Conservation (phyloP, 2,113 vertebrate genomes). For the Cynopterus brachyotis region DNA sequence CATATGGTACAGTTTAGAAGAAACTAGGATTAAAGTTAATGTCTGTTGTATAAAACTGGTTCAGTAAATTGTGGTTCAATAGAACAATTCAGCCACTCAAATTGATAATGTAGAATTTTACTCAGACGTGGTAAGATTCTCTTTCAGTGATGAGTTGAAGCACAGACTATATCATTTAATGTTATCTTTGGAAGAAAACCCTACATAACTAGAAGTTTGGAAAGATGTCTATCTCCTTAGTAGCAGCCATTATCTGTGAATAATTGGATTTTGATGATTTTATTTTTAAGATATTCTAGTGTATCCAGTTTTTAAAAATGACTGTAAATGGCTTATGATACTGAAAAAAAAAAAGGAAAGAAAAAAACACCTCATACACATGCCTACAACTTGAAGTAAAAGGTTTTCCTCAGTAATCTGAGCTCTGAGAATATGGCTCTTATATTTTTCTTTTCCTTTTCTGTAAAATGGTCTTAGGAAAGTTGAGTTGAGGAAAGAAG, state of each 20-base stretch:
- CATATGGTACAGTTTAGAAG: neutral
- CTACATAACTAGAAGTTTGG: neutral
- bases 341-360: neutral
- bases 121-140: neutral
- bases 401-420: neutral
- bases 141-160: neutral
- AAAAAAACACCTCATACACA: no score
- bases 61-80: neutral
- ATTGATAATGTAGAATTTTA: neutral
- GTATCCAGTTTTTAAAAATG: neutral
- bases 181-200: neutral
- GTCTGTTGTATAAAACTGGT: neutral
- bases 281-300: neutral
- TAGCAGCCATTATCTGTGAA: neutral
- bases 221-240: neutral
- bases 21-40: neutral
- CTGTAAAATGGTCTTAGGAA: neutral
- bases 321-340: neutral
- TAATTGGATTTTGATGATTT: neutral
- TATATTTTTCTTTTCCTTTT: neutral
- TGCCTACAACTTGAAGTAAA: neutral
- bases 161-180: neutral
- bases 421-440: neutral
- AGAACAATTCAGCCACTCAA: neutral
- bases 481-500: neutral